Evolutionary conservation across 2,113 vertebrate genomes (phyloP), one percentile per base, ranked within the genome.

Genomic region (Podarcis raffonei): DNA sequence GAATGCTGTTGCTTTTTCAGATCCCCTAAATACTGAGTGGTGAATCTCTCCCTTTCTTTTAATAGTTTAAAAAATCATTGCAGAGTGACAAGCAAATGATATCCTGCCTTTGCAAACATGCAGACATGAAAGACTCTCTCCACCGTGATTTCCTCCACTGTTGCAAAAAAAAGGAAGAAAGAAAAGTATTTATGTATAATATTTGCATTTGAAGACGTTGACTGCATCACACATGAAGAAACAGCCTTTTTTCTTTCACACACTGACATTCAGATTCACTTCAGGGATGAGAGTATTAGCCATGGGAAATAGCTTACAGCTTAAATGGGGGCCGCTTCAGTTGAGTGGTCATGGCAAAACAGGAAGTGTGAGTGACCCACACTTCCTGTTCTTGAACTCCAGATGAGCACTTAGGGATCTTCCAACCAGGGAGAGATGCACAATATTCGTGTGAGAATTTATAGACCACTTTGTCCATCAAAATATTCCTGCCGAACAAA

Each of bases 11-110:
- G 18, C 18, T 62, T 62, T 62, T 62, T 62, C 18, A 62, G 59
- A 15, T 62, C 18, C 59, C 59, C 59, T 62, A 5, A 62, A 62
- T 62, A 62, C 59, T 35, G 76, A 23, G 37, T 3, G 23, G 37
- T 39, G 35, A 23, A 39, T 23, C 35, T 62, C 39, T 88, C 87
- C 75, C 5, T 89, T 93, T 84, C 79, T 92, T 53, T 90, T 92
- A 62, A 79, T 87, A 71, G 69, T 84, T 94, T 85, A 59, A 92
- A 92, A 93, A 91, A 84, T 91, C 86, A 89, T 62, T 91, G 89
- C 83, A 62, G 35, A 90, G 86, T 11, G 3, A 86, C 89, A 91
- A 95, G 93, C 39, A 90, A 94, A 89, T 94, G 90, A 88, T n/a
- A 37, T 57, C 75, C 90, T 18, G 62, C 27, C 68, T 91, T 84